Base-by-base conservation (phyloP, 2,113 vertebrate genomes). In the Rhynchomys soricoides region DNA sequence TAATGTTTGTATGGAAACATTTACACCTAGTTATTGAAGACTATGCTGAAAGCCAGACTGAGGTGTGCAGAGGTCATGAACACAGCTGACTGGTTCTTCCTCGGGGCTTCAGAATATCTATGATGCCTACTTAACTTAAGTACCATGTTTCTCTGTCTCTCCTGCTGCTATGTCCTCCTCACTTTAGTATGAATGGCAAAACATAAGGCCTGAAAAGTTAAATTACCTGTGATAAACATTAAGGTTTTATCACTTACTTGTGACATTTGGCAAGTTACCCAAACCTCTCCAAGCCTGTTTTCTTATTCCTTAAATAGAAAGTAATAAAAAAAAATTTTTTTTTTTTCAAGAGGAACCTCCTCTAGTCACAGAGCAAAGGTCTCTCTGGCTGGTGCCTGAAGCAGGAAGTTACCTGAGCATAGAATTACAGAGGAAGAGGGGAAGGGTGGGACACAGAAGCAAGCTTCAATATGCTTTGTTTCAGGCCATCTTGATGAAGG, bases 261-360 rank as follows among this genome's bases (percentile, higher is more conserved):
- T 57, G 78, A 43, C 45, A 16, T 79, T 75, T 77, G 73, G 29
- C 48, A 74, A 78, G 24, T 74, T 62, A 86, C 37, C 59, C 93
- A 78, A 78, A 45, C 34, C 37, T 91, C 82, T 81, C 94, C 85
- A 81, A 93, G 43, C 37, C 21, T 74, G 21, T 86, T 95, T 95
- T 77, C 82, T 91, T 79, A 62, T 64, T 34, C 55, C 9, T 81
- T 93, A 57, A 73, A 88, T n/a, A 73, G 68, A 43, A 73, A 91
- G 19, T 74, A 68, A 57, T 52, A 52, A 10, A 64, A 31, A 66
- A 59, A 34, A 66, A 66, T 71, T 45, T 7, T 22, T 55, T 81
- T 75, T 89, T 74, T 90, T 86, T 21, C 64, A 22, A 68, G 55
- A 89, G 50, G 43, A 55, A 86, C 75, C 2, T 70, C 73, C 82